These are phyloP conservation scores for Resseliella maxima DNA, from an alignment of 2,888 invertebrate species.

Conservation along the genomic window DNA sequence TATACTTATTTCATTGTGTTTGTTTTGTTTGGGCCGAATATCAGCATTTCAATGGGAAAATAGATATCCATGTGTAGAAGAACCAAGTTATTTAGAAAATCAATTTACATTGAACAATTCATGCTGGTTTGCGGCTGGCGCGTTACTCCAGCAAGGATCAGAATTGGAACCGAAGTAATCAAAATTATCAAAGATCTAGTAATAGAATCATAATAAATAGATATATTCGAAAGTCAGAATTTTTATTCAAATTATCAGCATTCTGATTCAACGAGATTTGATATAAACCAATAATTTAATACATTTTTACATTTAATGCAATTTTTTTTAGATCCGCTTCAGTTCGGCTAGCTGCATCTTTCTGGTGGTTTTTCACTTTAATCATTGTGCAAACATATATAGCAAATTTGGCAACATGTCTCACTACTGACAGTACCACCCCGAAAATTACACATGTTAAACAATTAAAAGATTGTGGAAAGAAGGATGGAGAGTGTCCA, in stretches of 20 bases:
- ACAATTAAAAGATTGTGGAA: not conserved
- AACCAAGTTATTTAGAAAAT: conserved; percentile 85
- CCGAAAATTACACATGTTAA: no score
- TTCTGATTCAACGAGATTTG: no score
- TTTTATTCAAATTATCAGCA: no score
- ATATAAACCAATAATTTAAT: no score
- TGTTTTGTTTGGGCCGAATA: conserved; percentile 83
- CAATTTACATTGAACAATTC: conserved; percentile 85
- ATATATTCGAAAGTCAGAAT: no score
- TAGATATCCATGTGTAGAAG: conserved; percentile 73
- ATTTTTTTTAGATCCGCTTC: no score
- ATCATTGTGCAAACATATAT: conserved; percentile 85
- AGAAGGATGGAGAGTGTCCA: no score
- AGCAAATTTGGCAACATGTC: conserved; percentile 89
- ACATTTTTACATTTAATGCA: no score
- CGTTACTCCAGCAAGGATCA: conserved; percentile 87
- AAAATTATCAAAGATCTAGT: no score
- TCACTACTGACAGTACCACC: no score
- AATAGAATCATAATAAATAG: no score
- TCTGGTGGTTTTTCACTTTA: conserved; percentile 91
- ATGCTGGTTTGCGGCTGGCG: conserved; percentile 89
- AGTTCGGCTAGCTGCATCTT: no score
- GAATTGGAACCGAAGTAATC: conserved; percentile 90
- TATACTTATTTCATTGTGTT: conserved; percentile 79
- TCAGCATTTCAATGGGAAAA: conserved; percentile 91